These are phyloP conservation scores for Eudemis profundana DNA, from an alignment of 2,888 invertebrate genomes.

Conservation along the genomic window DNA sequence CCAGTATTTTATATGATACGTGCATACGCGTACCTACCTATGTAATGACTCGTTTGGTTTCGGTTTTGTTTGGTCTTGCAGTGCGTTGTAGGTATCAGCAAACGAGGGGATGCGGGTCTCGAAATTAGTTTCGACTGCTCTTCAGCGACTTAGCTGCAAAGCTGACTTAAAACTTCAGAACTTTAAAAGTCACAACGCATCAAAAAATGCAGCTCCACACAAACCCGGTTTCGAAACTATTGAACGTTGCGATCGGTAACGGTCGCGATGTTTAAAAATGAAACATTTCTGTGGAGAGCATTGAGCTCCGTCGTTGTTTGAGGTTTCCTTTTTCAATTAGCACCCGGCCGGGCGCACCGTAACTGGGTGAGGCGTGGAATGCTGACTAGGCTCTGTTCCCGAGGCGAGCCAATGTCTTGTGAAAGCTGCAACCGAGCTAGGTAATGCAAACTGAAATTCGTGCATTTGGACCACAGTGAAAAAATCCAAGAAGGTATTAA, in stretches of 20 bases:
- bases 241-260: conserved; percentile 71
- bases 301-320: conserved; percentile 84
- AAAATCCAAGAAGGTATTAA: too few relatives aligned
- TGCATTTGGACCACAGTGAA: not conserved
- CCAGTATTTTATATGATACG: too few relatives aligned
- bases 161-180: too few relatives aligned
- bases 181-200: not conserved
- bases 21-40: too few relatives aligned
- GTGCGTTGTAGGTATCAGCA: too few relatives aligned
- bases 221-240: conserved; percentile 41
- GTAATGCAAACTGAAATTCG: not conserved
- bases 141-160: too few relatives aligned
- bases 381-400: conserved; percentile 62
- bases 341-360: conserved; percentile 80
- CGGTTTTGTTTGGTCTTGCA: too few relatives aligned
- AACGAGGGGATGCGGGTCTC: too few relatives aligned
- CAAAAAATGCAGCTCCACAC: conserved; percentile 1
- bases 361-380: conserved; percentile 83
- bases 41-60: too few relatives aligned
- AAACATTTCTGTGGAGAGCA: conserved; percentile 84
- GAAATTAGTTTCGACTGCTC: too few relatives aligned
- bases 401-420: conserved; percentile 35
- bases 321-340: conserved; percentile 85
- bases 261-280: conserved; percentile 82
- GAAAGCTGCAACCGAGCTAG: conserved; percentile 41